phyloP scores from a whole-genome alignment of 2,113 vertebrate genomes.

The Tupaia chinensis region DNA sequence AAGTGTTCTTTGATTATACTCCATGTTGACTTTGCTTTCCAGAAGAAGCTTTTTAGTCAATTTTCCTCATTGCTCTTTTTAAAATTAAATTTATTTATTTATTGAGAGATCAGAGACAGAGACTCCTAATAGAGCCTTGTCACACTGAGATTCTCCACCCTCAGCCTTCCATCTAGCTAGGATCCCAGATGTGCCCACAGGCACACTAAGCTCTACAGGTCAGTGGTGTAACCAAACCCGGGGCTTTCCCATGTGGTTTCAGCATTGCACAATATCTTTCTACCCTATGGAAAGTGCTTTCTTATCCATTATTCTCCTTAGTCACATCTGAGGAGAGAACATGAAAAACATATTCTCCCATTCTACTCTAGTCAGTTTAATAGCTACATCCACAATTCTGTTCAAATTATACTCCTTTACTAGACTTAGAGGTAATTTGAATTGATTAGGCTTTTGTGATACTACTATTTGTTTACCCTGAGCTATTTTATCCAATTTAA shows the following conservation, averaged over 20 bases:
- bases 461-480: background rate
- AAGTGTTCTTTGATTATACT: background rate
- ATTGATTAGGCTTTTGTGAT: background rate
- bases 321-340: background rate
- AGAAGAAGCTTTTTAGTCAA: background rate
- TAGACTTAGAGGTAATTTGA: background rate
- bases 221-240: no score
- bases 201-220: no score
- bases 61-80: background rate
- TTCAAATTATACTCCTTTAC: background rate
- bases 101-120: no score
- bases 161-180: no score
- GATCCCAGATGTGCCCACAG: no score
- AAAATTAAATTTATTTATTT: no score
- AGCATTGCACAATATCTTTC: background rate
- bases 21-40: background rate
- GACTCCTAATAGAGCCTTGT: no score
- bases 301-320: background rate
- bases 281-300: background rate
- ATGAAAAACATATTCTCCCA: background rate
- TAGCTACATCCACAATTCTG: background rate
- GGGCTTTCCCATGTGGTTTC: no score
- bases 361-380: background rate
- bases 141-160: no score
- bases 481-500: slow-evolving; percentile 5